A percentile compares a stretch with the other conserved stretches of the same genome.
phyloP scores from a whole-genome alignment of 1,140 invertebrate species.

The Calliphora vicina region DNA sequence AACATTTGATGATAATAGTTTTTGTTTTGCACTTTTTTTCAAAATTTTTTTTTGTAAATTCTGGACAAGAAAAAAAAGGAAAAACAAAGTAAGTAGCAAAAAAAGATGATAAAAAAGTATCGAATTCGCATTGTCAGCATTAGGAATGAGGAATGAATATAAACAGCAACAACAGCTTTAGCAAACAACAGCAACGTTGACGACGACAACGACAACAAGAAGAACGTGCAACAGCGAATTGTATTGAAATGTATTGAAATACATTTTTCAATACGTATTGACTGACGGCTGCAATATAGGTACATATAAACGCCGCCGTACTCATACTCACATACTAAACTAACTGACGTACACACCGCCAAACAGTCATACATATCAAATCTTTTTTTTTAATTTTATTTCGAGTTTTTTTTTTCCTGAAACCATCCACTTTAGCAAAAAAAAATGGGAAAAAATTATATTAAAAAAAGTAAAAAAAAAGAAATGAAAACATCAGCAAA shows the following conservation, averaged over 20 bases:
- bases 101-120: constrained; percentile 42
- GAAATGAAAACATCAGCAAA: background rate
- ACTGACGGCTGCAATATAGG: background rate
- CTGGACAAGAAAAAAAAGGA: no score
- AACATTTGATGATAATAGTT: background rate
- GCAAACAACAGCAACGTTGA: background rate
- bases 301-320: background rate
- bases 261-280: background rate
- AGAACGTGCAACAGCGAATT: background rate
- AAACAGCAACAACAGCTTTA: background rate
- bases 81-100: background rate
- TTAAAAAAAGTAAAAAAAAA: background rate
- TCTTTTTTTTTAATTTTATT: background rate
- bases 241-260: background rate
- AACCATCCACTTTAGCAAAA: background rate
- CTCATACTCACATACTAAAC: no score
- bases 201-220: background rate
- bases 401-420: background rate
- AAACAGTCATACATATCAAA: background rate
- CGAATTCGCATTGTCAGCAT: constrained; percentile 54
- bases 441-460: background rate
- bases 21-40: background rate
- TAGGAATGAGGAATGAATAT: constrained; percentile 3
- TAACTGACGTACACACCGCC: background rate
- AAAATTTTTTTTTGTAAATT: background rate